A percentile compares a stretch with the other conserved stretches of the same genome.
These are phyloP conservation scores for Halocynthia aurantium DNA, from an alignment of 23 tunicate species.

Conservation along the genomic window DNA sequence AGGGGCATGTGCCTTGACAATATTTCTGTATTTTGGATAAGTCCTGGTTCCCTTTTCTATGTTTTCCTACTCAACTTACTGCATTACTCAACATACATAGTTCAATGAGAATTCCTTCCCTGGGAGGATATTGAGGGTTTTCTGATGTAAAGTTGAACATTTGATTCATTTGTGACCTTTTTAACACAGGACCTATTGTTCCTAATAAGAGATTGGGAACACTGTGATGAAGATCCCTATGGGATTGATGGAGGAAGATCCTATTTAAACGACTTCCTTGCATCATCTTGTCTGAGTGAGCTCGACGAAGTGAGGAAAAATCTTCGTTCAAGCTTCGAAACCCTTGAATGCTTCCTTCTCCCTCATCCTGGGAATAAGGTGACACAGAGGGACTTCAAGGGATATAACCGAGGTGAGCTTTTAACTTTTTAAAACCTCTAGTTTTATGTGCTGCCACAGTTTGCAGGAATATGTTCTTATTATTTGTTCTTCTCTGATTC, in stretches of 20 bases:
- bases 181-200: constrained; percentile 3
- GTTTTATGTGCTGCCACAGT: too few relatives aligned
- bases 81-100: too few relatives aligned
- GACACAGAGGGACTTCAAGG: neutral
- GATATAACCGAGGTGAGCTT: neutral
- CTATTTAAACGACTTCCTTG: neutral
- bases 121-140: too few relatives aligned
- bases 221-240: neutral
- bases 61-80: too few relatives aligned
- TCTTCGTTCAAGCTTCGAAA: neutral
- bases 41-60: too few relatives aligned
- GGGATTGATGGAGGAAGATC: neutral
- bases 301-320: neutral
- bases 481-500: too few relatives aligned
- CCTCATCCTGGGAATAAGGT: neutral
- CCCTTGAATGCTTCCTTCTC: neutral
- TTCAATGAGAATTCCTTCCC: too few relatives aligned
- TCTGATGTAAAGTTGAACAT: too few relatives aligned
- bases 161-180: neutral
- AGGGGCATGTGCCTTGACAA: too few relatives aligned
- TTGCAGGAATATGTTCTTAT: too few relatives aligned
- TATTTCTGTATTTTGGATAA: too few relatives aligned
- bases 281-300: neutral
- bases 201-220: constrained; percentile 13
- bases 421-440: neutral